Evolutionary conservation across 2,113 vertebrate genomes (phyloP).

Genomic region (Odobenus rosmarus): DNA sequence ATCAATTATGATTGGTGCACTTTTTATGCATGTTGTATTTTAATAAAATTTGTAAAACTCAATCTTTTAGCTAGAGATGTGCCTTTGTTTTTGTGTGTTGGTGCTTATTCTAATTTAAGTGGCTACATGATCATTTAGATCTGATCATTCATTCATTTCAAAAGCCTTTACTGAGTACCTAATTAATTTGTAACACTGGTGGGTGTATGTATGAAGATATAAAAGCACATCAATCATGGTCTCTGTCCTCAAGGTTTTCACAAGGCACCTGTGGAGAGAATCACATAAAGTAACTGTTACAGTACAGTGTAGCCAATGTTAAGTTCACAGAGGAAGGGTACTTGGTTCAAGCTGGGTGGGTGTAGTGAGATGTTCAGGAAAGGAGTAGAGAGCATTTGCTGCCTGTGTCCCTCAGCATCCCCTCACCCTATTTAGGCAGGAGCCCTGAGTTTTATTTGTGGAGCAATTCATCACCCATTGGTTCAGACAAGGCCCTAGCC

Average conservation of each 20-base stretch:
- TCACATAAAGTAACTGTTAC: background rate
- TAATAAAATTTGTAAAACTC: background rate
- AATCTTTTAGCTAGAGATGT: background rate
- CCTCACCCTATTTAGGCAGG: background rate
- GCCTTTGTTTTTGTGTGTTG: background rate
- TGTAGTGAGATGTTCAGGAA: background rate
- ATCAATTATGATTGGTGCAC: background rate
- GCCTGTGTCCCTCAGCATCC: background rate
- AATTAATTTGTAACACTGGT: background rate
- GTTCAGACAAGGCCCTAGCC: background rate
- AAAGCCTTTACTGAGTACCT: background rate
- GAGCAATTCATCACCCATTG: background rate
- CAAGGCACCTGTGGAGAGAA: background rate
- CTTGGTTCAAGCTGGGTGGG: background rate
- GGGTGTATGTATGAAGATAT: background rate
- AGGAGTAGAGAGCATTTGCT: background rate
- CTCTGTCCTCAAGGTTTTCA: background rate
- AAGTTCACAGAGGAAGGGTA: background rate
- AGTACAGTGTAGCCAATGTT: background rate
- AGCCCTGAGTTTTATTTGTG: background rate
- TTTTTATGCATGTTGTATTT: background rate
- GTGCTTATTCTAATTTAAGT: background rate
- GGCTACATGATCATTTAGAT: background rate
- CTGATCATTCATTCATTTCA: background rate
- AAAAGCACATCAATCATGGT: background rate